Evolutionary conservation across 2,888 invertebrate species (phyloP), one percentile per base, ranked within the genome.

Genomic region (Brachypalpus laphriformis): DNA sequence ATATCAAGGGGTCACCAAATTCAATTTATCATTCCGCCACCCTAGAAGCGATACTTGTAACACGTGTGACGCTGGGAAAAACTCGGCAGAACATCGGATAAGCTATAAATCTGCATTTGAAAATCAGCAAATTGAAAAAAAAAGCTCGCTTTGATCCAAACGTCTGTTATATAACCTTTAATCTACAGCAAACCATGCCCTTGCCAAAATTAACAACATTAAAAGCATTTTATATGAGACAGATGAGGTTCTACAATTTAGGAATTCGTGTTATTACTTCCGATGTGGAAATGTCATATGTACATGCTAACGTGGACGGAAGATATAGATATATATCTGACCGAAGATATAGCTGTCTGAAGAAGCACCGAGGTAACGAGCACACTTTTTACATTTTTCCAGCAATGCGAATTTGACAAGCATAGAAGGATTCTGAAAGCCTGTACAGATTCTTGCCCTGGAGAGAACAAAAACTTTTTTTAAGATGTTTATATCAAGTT

Each of bases 121-220:
- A 22, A 20, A 47, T 22, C 22, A 47, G 11, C 18, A 47, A 47
- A 47, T 22, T 22, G 7, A 22, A 11, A 8, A 22, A 28, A 45
- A 59, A 59, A 59, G 40, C 57, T 22, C 37, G 37, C 11, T 40
- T 40, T 22, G 57, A 59, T 40, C 28, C 51, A 14, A 54, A 2
- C 9, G 83, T 37, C 37, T 40, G 61, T 56, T 16, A 75, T 85
- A 4, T 37, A 37, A 37, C 37, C 61, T 78, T 54, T 59, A 74
- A 25, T 71, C 28, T 9, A 49, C 78, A n/a, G 34, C 18, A 8
- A 49, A 45, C 45, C 45, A 20, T 20, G 18, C 45, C 45, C 8
- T 45, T 57, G 20, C 37, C 42, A 25, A 42, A 59, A 25, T 18
- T 22, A 22, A 59, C 57, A 11, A 47, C 47, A 14, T 63, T 18